Conservation (phyloP, 2,888 invertebrate species). For the Caenorhabditis sinica region DNA sequence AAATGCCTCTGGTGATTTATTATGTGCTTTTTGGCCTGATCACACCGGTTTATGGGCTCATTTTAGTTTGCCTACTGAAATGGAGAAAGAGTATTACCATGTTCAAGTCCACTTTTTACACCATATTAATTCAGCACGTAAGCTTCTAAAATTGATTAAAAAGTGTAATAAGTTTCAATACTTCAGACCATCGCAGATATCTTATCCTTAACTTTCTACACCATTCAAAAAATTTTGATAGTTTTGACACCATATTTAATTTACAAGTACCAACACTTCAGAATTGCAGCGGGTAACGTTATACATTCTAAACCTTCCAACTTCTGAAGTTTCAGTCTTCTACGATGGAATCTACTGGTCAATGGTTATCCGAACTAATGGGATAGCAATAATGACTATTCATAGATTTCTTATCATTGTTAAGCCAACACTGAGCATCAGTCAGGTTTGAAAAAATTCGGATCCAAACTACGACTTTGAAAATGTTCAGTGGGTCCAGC, state of each 20-base stretch:
- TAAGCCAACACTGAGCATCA: neutral
- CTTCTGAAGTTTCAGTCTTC: neutral
- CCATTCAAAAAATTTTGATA: neutral
- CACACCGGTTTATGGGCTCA: slow-evolving; percentile 15
- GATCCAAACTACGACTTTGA: neutral
- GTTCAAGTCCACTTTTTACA: slow-evolving; percentile 28
- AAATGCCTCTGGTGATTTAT: neutral
- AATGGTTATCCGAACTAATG: slow-evolving; percentile 12
- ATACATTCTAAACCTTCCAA: too few species aligned
- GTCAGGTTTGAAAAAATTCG: neutral
- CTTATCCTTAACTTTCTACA: neutral
- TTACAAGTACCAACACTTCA: neutral
- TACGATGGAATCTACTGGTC: slow-evolving; percentile 24
- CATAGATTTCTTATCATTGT: slow-evolving; percentile 23
- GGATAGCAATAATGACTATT: slow-evolving; percentile 24
- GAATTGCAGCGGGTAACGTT: slow-evolving; percentile 19
- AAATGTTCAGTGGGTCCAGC: slow-evolving; percentile 29
- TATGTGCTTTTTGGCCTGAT: neutral
- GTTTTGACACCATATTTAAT: neutral
- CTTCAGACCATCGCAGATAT: neutral
- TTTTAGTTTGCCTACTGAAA: slow-evolving; percentile 4
- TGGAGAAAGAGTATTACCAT: slow-evolving; percentile 8
- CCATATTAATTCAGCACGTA: slow-evolving; percentile 42
- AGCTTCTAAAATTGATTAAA: neutral
- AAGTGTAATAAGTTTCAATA: neutral